Base-by-base conservation (phyloP, 2,113 vertebrate species). In the Neoarius graeffei region DNA sequence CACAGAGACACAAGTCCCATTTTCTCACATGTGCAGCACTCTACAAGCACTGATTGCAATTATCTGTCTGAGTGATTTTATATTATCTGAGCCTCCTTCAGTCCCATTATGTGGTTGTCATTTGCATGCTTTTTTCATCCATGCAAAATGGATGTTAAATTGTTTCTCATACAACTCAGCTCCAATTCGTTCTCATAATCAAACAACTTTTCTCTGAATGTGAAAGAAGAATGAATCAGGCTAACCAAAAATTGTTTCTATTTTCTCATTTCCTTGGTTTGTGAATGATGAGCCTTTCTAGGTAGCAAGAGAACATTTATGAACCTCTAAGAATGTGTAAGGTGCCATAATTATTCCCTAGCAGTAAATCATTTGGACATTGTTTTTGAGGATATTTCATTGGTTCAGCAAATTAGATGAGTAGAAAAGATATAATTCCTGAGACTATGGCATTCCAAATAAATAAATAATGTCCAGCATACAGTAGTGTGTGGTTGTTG, bases 101-200 rank as follows among this genome's bases (percentile, higher is more conserved):
- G 4, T 88, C 85, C 84, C 89, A 90, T 88, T 90, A 90, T 88
- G 62, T 83, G 7, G 35, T 19, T 88, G 84, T 88, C 64, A 90
- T 90, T 90, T 90, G 84, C 89, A 90, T 90, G 86, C 48, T 80
- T 88, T 88, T 86, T 62, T 3, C 84, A 85, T 88, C 85, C 86
- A 88, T 84, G 71, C 42, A 48, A 90, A 90, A 90, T 90, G 74
- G 80, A 90, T 90, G 84, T 83, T 88, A 90, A 90, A 90, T 90
- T 52, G 80, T 90, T 88, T 87, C 83, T 77, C 84, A 83, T 90
- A 56, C 86, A 86, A 73, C 79, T 83, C 84, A 83, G 88, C 86
- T 88, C 62, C 80, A 85, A 83, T 83, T 88, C 79, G 67, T 85
- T 90, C 73, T 88, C 84, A 86, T 86, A 86, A 86, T 90, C 71